These are phyloP conservation scores for Tetraodon nigroviridis DNA, from an alignment of 2,113 vertebrate species.

Conservation along the genomic window DNA sequence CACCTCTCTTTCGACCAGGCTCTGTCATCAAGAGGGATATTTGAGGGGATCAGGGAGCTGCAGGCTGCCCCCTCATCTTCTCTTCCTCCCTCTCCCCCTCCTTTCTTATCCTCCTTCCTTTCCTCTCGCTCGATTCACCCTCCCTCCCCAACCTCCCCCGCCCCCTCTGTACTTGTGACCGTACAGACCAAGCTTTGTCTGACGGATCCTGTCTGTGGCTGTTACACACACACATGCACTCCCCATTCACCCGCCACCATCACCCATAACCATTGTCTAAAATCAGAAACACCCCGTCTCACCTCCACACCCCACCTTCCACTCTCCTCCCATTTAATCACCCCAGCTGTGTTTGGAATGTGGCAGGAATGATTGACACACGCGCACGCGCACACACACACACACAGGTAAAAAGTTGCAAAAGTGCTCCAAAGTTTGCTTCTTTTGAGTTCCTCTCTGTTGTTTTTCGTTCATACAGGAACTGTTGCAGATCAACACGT, in stretches of 20 bases:
- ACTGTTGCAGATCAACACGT: slow-evolving; percentile 83
- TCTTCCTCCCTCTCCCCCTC: slow-evolving; percentile 45
- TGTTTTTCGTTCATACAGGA: slow-evolving; percentile 76
- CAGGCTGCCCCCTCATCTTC: slow-evolving; percentile 71
- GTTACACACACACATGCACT: slow-evolving; percentile 28
- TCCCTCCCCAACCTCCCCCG: slow-evolving; percentile 21
- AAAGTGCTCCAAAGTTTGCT: background rate
- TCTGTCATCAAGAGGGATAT: slow-evolving; percentile 95
- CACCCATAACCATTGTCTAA: slow-evolving; percentile 71
- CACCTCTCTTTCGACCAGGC: slow-evolving; percentile 72
- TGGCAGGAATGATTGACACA: slow-evolving; percentile 60
- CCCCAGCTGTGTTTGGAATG: slow-evolving; percentile 73
- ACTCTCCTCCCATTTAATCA: slow-evolving; percentile 68
- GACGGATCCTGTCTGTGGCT: slow-evolving; percentile 66
- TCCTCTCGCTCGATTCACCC: slow-evolving; percentile 38
- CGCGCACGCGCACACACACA: slow-evolving; percentile 11
- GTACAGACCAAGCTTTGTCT: slow-evolving; percentile 88
- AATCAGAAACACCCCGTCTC: slow-evolving; percentile 69
- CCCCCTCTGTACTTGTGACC: slow-evolving; percentile 76
- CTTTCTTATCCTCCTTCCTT: slow-evolving; percentile 32
- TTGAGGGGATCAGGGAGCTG: slow-evolving; percentile 80
- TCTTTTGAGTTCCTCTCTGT: background rate
- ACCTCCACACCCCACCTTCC: slow-evolving; percentile 51
- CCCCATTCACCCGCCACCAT: slow-evolving; percentile 47
- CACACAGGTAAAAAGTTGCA: slow-evolving; percentile 1